Percentiles rank a stretch among this genome's conserved stretches.
These are phyloP conservation scores for Epiblema foenella DNA, from an alignment of 2,888 invertebrate genomes.

Conservation along the genomic window DNA sequence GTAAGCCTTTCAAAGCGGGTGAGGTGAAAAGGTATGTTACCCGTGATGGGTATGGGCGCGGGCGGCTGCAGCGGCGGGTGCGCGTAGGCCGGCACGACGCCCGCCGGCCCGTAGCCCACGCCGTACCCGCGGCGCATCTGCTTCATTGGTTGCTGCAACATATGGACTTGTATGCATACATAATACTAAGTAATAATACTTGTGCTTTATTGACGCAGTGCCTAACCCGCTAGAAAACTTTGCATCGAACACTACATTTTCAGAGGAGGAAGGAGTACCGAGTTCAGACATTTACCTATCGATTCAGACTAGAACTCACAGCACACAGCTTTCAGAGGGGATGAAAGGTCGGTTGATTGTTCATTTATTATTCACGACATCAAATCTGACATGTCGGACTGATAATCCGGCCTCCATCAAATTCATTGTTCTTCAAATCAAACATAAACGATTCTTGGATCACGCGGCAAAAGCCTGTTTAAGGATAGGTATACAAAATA, in stretches of 20 bases:
- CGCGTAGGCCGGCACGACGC: constrained; percentile 62
- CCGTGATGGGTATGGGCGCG: constrained; percentile 47
- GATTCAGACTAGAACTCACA: neutral
- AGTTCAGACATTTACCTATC: neutral
- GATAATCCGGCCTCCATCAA: neutral
- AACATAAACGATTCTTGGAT: neutral
- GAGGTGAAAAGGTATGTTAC: constrained; percentile 39
- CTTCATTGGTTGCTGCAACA: constrained; percentile 68
- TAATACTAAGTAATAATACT: too few species aligned
- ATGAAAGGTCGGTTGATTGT: constrained; percentile 11
- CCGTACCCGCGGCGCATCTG: constrained; percentile 72
- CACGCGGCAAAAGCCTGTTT: neutral
- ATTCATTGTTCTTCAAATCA: too few species aligned
- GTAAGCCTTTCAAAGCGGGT: too few species aligned
- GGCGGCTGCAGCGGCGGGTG: constrained; percentile 60
- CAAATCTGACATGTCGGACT: neutral
- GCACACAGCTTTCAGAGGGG: neutral
- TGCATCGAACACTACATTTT: neutral
- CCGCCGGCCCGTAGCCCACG: constrained; percentile 67
- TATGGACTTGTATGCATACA: neutral
- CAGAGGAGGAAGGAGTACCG: neutral
- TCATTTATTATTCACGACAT: neutral
- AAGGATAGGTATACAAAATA: neutral
- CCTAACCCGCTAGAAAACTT: neutral
- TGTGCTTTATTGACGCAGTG: too few species aligned